A percentile compares a stretch with the other conserved stretches of the same genome.
These are phyloP conservation scores for Bombus impatiens DNA, from an alignment of 1,140 invertebrate species.

Conservation along the genomic window DNA sequence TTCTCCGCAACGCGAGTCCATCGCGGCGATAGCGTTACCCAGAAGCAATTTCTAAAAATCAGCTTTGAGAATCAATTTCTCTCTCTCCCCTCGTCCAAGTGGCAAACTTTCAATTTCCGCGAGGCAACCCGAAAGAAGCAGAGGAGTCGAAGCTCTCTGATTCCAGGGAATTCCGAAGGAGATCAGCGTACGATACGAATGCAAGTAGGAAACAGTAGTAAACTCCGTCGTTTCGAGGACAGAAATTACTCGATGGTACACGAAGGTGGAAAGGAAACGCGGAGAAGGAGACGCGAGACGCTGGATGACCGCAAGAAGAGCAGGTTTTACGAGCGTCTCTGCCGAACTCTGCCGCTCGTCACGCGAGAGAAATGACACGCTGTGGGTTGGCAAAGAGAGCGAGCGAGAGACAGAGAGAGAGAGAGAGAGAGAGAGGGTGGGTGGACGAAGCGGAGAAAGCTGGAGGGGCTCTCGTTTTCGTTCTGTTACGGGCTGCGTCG, in stretches of 20 bases:
- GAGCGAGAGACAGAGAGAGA: neutral
- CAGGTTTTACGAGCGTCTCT: conserved; percentile 75
- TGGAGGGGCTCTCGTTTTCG: conserved; percentile 66
- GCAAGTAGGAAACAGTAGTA: conserved; percentile 26
- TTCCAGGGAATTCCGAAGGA: neutral
- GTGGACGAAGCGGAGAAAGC: conserved; percentile 24
- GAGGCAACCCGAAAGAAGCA: too few relatives aligned
- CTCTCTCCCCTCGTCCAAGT: neutral
- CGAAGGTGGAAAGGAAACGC: neutral
- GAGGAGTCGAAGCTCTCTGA: too few relatives aligned
- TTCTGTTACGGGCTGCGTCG: conserved; percentile 66
- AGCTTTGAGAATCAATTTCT: too few relatives aligned
- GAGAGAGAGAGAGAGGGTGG: neutral
- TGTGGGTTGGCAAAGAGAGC: neutral
- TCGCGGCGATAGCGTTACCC: too few relatives aligned
- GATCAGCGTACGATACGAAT: conserved; percentile 17
- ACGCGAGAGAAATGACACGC: conserved; percentile 68
- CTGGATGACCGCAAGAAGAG: conserved; percentile 69
- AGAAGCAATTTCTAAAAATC: too few relatives aligned
- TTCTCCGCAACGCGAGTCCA: too few relatives aligned
- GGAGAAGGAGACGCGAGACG: neutral
- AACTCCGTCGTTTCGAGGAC: conserved; percentile 16
- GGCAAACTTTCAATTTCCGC: neutral
- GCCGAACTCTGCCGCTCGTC: conserved; percentile 65
- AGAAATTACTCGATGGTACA: conserved; percentile 53